Conservation (phyloP, 2,888 invertebrate genomes). For the Melieria omissa region DNA sequence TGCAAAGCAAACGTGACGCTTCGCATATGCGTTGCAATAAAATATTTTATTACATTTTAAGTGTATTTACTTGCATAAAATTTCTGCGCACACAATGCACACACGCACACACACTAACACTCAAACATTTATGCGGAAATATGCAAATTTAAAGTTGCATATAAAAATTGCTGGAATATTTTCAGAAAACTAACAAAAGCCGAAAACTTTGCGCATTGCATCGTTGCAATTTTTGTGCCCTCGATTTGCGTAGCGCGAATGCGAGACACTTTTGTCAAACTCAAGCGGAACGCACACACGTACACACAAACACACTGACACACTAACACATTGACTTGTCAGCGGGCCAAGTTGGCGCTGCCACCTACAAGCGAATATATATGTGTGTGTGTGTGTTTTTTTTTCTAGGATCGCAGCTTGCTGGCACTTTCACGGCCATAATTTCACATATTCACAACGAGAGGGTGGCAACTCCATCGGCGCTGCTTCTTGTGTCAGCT, state of each 20-base stretch:
- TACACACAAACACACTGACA: slow-evolving; percentile 37
- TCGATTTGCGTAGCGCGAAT: neutral
- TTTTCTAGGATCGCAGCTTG: neutral
- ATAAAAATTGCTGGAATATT: slow-evolving; percentile 5
- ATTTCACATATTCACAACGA: neutral
- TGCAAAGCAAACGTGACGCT: slow-evolving; percentile 22
- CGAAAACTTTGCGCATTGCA: neutral
- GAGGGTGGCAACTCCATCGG: neutral
- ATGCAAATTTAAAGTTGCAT: slow-evolving; percentile 20
- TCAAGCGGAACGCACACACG: neutral
- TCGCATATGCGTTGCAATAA: slow-evolving; percentile 50
- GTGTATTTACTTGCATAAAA: slow-evolving; percentile 50
- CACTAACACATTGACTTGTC: slow-evolving; percentile 22
- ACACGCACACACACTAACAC: neutral
- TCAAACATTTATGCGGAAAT: slow-evolving; percentile 37
- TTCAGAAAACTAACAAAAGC: slow-evolving; percentile 17
- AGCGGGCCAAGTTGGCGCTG: slow-evolving; percentile 1
- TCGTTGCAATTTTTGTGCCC: neutral
- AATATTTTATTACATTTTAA: slow-evolving; percentile 59
- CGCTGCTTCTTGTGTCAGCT: slow-evolving; percentile 2
- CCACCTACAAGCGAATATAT: neutral
- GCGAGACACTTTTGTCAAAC: neutral
- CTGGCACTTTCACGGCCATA: neutral
- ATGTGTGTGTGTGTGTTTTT: slow-evolving; percentile 5
- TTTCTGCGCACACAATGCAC: neutral